A percentile compares a stretch with the other conserved stretches of the same genome.
Evolutionary conservation across 1,140 invertebrate species (phyloP).

Genomic region (Drosophila serrata): DNA sequence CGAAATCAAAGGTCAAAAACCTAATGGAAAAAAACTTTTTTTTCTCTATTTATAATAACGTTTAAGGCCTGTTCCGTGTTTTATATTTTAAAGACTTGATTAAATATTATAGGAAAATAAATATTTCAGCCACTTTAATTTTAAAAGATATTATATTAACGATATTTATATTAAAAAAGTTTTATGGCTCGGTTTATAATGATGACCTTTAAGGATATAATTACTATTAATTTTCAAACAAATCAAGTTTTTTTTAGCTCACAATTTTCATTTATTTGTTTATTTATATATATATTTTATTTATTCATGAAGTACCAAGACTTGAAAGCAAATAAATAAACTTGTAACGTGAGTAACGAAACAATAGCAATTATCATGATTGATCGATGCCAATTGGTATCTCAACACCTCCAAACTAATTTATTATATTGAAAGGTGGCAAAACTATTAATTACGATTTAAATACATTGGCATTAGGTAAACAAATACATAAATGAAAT

Average conservation of each 20-base stretch:
- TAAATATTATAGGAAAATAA: neutral
- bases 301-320: too few species aligned
- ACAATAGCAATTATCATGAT: constrained; percentile 14
- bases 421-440: constrained; percentile 5
- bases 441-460: constrained; percentile 20
- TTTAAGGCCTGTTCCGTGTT: constrained; percentile 1
- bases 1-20: constrained; percentile 17
- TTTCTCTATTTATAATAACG: neutral
- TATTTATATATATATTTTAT: neutral
- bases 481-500: constrained; percentile 1
- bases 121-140: neutral
- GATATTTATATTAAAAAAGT: too few species aligned
- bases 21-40: constrained; percentile 4
- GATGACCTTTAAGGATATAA: too few species aligned
- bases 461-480: neutral
- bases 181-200: too few species aligned
- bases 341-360: neutral
- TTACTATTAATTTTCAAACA: neutral
- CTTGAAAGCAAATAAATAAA: neutral
- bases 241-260: too few species aligned
- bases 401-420: constrained; percentile 18
- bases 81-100: neutral
- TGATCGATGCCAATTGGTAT: constrained; percentile 18
- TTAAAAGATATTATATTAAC: too few species aligned
- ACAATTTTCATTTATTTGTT: neutral